Conservation (phyloP, 2,888 invertebrate genomes). For the Drosophila parthenogenetica region DNA sequence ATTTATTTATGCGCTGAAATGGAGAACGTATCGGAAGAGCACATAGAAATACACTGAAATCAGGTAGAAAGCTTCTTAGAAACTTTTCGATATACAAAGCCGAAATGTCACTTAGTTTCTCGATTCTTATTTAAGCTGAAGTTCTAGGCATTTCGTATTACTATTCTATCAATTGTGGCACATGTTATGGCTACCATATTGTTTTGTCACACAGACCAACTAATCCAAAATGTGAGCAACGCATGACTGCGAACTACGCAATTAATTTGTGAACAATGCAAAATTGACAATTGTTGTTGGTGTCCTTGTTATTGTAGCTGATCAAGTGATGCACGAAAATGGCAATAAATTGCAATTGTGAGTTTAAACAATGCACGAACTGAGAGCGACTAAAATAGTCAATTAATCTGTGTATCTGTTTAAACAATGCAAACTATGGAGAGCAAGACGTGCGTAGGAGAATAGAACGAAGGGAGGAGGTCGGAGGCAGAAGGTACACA, state of each 20-base stretch:
- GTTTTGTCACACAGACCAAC: too few species aligned
- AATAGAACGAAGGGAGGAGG: background rate
- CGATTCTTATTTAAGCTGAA: too few species aligned
- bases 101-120: too few species aligned
- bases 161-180: too few species aligned
- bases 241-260: background rate
- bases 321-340: conserved; percentile 38
- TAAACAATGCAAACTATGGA: conserved; percentile 48
- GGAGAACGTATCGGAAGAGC: background rate
- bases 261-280: conserved; percentile 24
- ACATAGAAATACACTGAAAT: too few species aligned
- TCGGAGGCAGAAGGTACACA: too few species aligned
- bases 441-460: background rate
- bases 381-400: conserved; percentile 57
- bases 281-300: conserved; percentile 1
- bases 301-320: conserved; percentile 11
- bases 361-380: conserved; percentile 14
- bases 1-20: background rate
- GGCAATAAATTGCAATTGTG: conserved; percentile 42
- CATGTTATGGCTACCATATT: too few species aligned
- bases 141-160: too few species aligned
- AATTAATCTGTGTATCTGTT: conserved; percentile 62
- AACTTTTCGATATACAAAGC: too few species aligned
- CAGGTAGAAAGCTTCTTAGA: too few species aligned
- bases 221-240: background rate